These are phyloP conservation scores for Drosophila miranda DNA, from an alignment of 1,140 invertebrate species.

Conservation along the genomic window DNA sequence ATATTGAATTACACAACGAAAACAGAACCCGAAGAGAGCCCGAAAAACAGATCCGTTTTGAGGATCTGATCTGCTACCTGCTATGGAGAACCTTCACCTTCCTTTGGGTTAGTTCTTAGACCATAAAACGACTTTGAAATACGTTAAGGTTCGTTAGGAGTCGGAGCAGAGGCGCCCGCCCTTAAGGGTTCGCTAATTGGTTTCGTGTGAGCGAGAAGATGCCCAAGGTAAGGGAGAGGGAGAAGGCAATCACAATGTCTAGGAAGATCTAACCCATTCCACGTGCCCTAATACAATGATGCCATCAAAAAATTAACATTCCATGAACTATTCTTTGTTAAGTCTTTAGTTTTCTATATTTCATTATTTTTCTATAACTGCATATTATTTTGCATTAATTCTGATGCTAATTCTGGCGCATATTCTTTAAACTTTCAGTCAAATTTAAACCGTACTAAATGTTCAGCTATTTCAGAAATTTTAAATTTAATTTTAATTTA, in stretches of 20 bases:
- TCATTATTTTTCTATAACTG: no score
- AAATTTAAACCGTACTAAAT: no score
- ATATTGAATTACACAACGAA: constrained; percentile 72
- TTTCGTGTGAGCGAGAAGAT: constrained; percentile 25
- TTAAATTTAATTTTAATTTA: no score
- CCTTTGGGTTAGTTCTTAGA: constrained; percentile 12
- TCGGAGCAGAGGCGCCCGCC: constrained; percentile 44
- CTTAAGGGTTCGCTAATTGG: constrained; percentile 58
- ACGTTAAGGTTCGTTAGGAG: constrained; percentile 34
- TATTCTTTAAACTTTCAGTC: no score
- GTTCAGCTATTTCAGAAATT: no score
- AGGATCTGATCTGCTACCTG: constrained; percentile 58
- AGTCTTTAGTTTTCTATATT: no score
- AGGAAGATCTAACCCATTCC: background rate
- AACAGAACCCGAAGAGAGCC: constrained; percentile 20
- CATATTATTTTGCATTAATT: no score
- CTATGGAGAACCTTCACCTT: constrained; percentile 8
- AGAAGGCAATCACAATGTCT: no score
- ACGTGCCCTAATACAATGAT: background rate
- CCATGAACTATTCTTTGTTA: background rate
- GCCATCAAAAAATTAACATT: constrained; percentile 6
- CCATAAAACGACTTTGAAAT: constrained; percentile 41
- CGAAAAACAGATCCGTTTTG: constrained; percentile 19
- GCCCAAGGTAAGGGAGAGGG: no score
- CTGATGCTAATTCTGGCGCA: no score